These are phyloP conservation scores for Paedocypris micromegethes DNA, from an alignment of 2,797 vertebrate genomes.

Conservation along the genomic window DNA sequence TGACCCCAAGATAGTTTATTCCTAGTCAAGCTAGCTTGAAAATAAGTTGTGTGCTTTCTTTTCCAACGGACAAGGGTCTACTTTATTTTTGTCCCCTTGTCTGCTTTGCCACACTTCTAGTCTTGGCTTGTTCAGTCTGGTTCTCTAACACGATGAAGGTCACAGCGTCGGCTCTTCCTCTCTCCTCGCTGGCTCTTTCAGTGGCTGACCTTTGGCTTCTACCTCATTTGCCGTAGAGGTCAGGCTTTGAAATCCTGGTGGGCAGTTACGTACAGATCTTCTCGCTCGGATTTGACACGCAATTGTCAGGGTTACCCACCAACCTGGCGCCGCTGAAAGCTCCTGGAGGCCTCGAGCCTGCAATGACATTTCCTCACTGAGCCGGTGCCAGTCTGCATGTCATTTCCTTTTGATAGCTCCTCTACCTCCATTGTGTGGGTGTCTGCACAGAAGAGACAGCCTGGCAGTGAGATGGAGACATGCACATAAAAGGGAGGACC, in stretches of 20 bases:
- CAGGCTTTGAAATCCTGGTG: slow-evolving; percentile 41
- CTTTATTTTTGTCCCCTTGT: too few species aligned
- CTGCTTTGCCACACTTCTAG: not conserved
- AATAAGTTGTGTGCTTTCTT: too few species aligned
- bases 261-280: slow-evolving; percentile 50
- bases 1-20: too few species aligned
- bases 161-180: slow-evolving; percentile 10
- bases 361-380: slow-evolving; percentile 63
- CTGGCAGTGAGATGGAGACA: slow-evolving; percentile 57
- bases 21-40: too few species aligned
- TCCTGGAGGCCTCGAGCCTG: slow-evolving; percentile 39
- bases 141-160: slow-evolving; percentile 33
- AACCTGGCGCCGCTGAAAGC: slow-evolving; percentile 49
- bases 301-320: slow-evolving; percentile 56
- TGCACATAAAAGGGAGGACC: slow-evolving; percentile 43
- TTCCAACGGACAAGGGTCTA: too few species aligned
- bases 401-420: slow-evolving; percentile 58
- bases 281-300: slow-evolving; percentile 38
- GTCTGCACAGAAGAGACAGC: slow-evolving; percentile 58
- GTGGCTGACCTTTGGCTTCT: slow-evolving; percentile 30
- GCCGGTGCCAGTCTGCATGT: slow-evolving; percentile 57
- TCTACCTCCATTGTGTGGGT: slow-evolving; percentile 56
- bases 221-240: slow-evolving; percentile 30
- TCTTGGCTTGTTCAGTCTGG: not conserved
- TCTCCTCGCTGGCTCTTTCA: slow-evolving; percentile 30